Percentiles rank a stretch among this genome's conserved stretches.
phyloP scores from a whole-genome alignment of 1,140 invertebrate species.

The Eumeta japonica region DNA sequence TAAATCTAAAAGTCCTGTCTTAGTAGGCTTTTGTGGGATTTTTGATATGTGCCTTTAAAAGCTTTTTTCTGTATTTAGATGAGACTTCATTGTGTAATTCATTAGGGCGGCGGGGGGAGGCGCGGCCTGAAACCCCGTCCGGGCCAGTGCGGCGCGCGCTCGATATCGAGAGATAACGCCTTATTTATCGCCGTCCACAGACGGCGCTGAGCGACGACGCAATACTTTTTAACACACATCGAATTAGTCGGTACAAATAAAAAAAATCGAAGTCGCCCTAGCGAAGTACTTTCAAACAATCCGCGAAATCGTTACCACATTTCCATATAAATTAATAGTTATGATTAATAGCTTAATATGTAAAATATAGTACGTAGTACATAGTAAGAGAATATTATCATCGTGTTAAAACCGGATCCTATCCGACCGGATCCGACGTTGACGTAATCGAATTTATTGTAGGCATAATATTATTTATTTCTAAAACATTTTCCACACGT shows the following conservation, averaged over 20 bases:
- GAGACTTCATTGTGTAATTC: constrained; percentile 58
- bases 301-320: too few relatives aligned
- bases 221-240: constrained; percentile 38
- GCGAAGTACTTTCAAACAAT: too few relatives aligned
- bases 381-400: too few relatives aligned
- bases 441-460: too few relatives aligned
- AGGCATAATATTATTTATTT: too few relatives aligned
- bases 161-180: constrained; percentile 52
- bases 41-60: constrained; percentile 59
- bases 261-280: too few relatives aligned
- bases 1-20: constrained; percentile 53
- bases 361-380: too few relatives aligned
- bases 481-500: too few relatives aligned
- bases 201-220: constrained; percentile 29
- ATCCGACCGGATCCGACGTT: too few relatives aligned
- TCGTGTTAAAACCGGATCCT: too few relatives aligned
- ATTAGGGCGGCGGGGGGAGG: constrained; percentile 51
- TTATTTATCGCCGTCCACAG: constrained; percentile 49
- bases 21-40: constrained; percentile 56
- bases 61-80: constrained; percentile 59
- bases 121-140: constrained; percentile 1
- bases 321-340: too few relatives aligned
- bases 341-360: too few relatives aligned
- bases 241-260: constrained; percentile 45
- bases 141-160: constrained; percentile 34